A percentile compares a stretch with the other conserved stretches of the same genome.
Conservation (phyloP, 2,113 vertebrate species). For the Trichomycterus rosablanca region DNA sequence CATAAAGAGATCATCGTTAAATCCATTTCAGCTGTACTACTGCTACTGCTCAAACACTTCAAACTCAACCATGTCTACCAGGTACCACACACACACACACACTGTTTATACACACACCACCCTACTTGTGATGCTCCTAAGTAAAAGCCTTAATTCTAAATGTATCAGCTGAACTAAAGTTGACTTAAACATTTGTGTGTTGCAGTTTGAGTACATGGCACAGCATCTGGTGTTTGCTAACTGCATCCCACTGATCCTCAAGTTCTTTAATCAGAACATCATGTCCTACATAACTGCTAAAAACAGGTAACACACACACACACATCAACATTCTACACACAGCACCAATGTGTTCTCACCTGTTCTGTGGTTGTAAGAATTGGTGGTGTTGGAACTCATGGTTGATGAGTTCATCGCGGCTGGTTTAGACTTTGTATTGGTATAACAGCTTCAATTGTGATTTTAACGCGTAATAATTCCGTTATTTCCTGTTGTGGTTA, state of each 20-base stretch:
- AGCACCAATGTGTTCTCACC: background rate
- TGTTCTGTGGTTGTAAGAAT: background rate
- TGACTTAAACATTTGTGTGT: constrained; percentile 6
- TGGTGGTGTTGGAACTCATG: no score
- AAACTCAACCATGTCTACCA: constrained; percentile 97
- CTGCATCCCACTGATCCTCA: constrained; percentile 96
- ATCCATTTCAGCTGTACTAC: constrained; percentile 90
- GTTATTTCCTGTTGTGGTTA: no score
- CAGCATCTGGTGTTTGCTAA: constrained; percentile 98
- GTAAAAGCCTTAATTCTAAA: no score
- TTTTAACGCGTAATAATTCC: no score
- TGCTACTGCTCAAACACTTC: constrained; percentile 94
- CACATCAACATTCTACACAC: background rate
- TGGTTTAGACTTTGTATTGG: background rate
- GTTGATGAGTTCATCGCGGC: no score
- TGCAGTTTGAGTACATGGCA: constrained; percentile 96
- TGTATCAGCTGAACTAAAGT: no score
- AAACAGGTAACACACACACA: constrained; percentile 93
- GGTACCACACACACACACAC: constrained; percentile 59
- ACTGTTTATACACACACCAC: background rate
- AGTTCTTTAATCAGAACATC: constrained; percentile 99
- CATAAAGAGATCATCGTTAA: constrained; percentile 99
- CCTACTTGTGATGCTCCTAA: no score
- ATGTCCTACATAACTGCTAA: constrained; percentile 99
- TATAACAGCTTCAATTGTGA: no score